Percentiles rank a stretch among this genome's conserved stretches.
Conservation (phyloP, 2,888 invertebrate genomes). For the Heteromyza rotundicornis region DNA sequence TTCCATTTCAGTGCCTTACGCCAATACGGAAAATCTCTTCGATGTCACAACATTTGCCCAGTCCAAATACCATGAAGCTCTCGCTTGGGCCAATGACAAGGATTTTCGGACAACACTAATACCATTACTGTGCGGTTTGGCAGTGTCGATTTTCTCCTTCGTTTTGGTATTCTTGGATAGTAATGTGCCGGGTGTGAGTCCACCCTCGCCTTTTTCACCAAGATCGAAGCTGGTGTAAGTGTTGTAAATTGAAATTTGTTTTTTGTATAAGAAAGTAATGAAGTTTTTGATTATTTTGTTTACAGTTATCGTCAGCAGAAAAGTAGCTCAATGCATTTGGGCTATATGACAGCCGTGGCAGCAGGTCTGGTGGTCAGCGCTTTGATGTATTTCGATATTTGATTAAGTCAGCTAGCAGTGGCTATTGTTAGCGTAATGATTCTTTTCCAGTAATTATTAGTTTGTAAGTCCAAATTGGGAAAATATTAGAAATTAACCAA, state of each 20-base stretch:
- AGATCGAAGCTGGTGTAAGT: constrained; percentile 62
- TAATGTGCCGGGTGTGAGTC: constrained; percentile 67
- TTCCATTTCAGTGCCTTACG: constrained; percentile 45
- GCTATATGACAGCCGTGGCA: constrained; percentile 64
- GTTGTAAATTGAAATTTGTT: background rate
- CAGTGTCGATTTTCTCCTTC: constrained; percentile 66
- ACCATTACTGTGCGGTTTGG: constrained; percentile 63
- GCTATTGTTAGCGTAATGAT: background rate
- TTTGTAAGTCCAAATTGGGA: too few species aligned
- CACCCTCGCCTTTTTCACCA: constrained; percentile 68
- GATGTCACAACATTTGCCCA: constrained; percentile 42
- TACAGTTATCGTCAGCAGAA: constrained; percentile 51
- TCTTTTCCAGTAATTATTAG: constrained; percentile 6
- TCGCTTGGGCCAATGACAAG: constrained; percentile 44
- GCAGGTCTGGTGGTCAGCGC: constrained; percentile 63
- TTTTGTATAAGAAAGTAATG: background rate
- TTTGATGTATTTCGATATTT: constrained; percentile 57
- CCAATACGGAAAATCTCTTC: constrained; percentile 38
- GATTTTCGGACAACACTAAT: constrained; percentile 42
- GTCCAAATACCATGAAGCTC: constrained; percentile 37
- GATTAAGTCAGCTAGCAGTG: background rate
- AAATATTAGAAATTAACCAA: too few species aligned
- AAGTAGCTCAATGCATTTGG: constrained; percentile 59
- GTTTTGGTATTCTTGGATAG: constrained; percentile 70
- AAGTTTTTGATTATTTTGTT: constrained; percentile 23